Percentiles rank a stretch among this genome's conserved stretches.
phyloP scores from a whole-genome alignment of 2,888 invertebrate species.

The Cactoblastis cactorum region DNA sequence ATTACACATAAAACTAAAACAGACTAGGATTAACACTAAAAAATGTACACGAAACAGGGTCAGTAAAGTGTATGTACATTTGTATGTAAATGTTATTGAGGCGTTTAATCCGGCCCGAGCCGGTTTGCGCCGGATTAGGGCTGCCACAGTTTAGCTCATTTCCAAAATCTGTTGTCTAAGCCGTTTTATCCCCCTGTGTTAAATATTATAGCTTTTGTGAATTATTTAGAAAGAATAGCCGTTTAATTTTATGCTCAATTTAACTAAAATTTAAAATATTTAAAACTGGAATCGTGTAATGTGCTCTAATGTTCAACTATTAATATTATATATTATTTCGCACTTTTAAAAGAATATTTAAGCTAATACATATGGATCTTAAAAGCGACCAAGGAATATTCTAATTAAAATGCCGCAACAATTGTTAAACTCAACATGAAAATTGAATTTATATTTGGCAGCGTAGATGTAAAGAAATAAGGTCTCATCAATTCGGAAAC shows the following conservation, averaged over 20 bases:
- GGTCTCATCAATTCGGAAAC: no score
- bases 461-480: no score
- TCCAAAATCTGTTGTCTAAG: constrained; percentile 15
- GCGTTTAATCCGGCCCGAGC: constrained; percentile 67
- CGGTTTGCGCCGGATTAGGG: constrained; percentile 67
- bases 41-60: constrained; percentile 51
- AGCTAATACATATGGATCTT: no score
- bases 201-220: constrained; percentile 11
- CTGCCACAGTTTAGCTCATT: constrained; percentile 33
- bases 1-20: background rate
- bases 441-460: no score
- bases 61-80: constrained; percentile 65
- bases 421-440: no score
- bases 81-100: constrained; percentile 74
- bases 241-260: background rate
- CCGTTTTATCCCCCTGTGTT: constrained; percentile 4
- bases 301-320: no score
- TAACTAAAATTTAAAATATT: background rate
- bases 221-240: constrained; percentile 16
- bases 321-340: no score
- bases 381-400: no score
- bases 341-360: no score
- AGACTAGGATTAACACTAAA: constrained; percentile 34
- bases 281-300: no score
- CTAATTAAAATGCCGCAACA: no score